These are phyloP conservation scores for Chaetorhynchus papuensis DNA, from an alignment of 2,113 vertebrate species.

Conservation along the genomic window DNA sequence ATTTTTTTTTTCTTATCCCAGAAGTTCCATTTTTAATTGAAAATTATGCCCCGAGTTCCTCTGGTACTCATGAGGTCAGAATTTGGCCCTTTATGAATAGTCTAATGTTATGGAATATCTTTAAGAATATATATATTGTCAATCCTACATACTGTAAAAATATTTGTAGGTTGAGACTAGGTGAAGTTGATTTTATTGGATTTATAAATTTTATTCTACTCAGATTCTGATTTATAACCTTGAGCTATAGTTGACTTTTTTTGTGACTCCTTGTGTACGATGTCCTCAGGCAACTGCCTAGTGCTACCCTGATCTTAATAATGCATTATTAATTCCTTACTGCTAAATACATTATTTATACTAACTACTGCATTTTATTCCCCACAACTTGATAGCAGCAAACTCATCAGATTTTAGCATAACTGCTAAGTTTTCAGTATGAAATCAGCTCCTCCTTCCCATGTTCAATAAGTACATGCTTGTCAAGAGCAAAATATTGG, in stretches of 20 bases:
- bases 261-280: not conserved
- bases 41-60: not conserved
- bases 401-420: not conserved
- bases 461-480: not conserved
- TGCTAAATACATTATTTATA: conserved; percentile 25
- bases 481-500: not conserved
- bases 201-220: not conserved
- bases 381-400: not conserved
- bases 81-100: not conserved
- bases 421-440: not conserved
- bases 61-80: not conserved
- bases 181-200: not conserved
- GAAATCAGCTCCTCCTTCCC: not conserved
- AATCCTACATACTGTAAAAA: not conserved
- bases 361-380: not conserved
- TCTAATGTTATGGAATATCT: not conserved
- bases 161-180: not conserved
- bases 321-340: conserved; percentile 13
- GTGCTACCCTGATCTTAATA: not conserved
- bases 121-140: not conserved
- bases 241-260: not conserved
- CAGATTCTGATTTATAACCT: not conserved
- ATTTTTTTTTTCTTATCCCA: not conserved
- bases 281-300: not conserved
- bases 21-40: not conserved